Evolutionary conservation across 2,797 vertebrate species (phyloP).

Genomic region (Sitta carolinensis): DNA sequence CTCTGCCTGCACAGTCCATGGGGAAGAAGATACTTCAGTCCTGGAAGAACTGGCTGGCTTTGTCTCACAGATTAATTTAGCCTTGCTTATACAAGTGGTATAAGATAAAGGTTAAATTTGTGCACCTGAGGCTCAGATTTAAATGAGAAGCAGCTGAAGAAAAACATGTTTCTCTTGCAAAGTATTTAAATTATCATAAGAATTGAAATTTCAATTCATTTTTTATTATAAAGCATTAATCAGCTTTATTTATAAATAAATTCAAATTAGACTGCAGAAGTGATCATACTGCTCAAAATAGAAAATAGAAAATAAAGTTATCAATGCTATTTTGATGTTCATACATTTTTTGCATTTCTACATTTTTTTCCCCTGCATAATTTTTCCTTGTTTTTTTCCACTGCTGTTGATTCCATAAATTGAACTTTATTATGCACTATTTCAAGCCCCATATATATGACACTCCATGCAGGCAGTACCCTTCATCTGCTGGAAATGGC

Average conservation of each 20-base stretch:
- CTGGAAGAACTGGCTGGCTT: background rate
- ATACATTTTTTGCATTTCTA: background rate
- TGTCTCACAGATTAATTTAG: background rate
- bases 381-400: background rate
- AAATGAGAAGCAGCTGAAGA: background rate
- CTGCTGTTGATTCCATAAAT: background rate
- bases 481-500: background rate
- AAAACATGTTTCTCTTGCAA: background rate
- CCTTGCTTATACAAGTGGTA: background rate
- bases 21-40: background rate
- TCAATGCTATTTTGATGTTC: background rate
- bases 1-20: background rate
- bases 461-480: background rate
- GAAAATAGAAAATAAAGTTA: background rate
- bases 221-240: background rate
- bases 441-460: background rate
- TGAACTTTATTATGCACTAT: background rate
- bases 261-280: background rate
- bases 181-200: background rate
- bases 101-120: background rate
- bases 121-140: background rate
- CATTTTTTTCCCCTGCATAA: background rate
- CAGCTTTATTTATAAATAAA: constrained; percentile 1
- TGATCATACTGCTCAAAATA: background rate
- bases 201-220: background rate